Base-by-base conservation (phyloP, 2,888 invertebrate species). In the Bellardia bayeri region DNA sequence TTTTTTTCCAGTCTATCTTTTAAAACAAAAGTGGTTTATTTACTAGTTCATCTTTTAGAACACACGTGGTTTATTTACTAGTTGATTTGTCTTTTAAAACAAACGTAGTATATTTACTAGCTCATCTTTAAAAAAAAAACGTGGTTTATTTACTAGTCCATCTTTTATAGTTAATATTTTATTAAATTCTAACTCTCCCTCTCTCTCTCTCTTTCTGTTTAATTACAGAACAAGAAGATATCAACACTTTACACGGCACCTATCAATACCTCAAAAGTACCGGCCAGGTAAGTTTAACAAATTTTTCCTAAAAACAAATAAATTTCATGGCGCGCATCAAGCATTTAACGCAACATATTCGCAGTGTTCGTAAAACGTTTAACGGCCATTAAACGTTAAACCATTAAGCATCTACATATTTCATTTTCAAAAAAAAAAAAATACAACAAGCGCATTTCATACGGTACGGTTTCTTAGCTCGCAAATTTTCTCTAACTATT, bases 201-300 rank as follows among this genome's bases (percentile, higher is more conserved):
- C 45, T 45, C 23, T 68, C 13, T 54, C 23, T 23, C 45, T 76
- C 9, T 51, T 13, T 42, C 11, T 54, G 37, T 69, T 14, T 54
- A 3, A 6, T 92, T 92, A 40, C 90, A 93, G 93, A 91, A 86
- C 91, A 91, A 79, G 91, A 90, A 49, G 92, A 92, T 86, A 91
- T 92, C 33, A 93, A 93, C 68, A 92, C 92, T 11, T 90, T 93
- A 49, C 93, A 94, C 74, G 93, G 93, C 89, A 93, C 93, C 58
- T 94, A 93, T 88, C 94, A 95, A 91, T 94, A 95, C 86, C 92
- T 95, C 45, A 95, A 95, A 91, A 95, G 95, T 91, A 95, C 95
- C n/a, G 95, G 95, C 75, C 95, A 95, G 94, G 95, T 95, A 93
- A 94, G 94, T 91, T 37, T 23, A 23, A 51, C 13, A 16, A 11